phyloP scores from a whole-genome alignment of 2,888 invertebrate genomes.

The Drosophila suboccidentalis region DNA sequence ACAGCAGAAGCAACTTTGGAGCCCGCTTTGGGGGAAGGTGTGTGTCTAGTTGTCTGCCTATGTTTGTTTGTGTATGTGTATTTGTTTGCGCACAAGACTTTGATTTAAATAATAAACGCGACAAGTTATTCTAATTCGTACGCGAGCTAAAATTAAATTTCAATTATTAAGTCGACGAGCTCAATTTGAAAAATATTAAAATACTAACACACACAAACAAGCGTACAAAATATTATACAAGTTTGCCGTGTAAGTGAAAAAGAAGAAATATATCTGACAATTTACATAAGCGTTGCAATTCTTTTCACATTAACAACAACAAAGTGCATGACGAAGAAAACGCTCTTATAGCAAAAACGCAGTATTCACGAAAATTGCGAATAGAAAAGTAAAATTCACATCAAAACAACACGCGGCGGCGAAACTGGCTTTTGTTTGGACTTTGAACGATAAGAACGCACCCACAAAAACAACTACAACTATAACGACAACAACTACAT shows the following conservation, averaged over 20 bases:
- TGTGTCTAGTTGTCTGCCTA: conserved; percentile 24
- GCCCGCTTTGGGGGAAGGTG: conserved; percentile 33
- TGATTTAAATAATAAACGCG: conserved; percentile 56
- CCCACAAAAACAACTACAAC: conserved; percentile 50
- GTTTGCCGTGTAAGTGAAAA: conserved; percentile 50
- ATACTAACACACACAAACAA: conserved; percentile 1
- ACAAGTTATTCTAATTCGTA: conserved; percentile 67
- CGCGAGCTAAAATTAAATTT: conserved; percentile 49
- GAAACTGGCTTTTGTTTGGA: conserved; percentile 59
- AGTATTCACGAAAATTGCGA: conserved; percentile 28
- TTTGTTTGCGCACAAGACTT: conserved; percentile 39
- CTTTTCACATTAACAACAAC: conserved; percentile 19
- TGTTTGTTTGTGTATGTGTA: conserved; percentile 26
- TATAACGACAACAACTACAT: conserved; percentile 30
- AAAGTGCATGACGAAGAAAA: conserved; percentile 14
- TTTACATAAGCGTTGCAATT: conserved; percentile 62
- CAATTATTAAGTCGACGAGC: conserved; percentile 27
- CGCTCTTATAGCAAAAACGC: conserved; percentile 10
- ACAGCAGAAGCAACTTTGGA: conserved; percentile 51
- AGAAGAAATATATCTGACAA: conserved; percentile 17
- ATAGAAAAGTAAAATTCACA: conserved; percentile 18
- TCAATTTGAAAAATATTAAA: conserved; percentile 12
- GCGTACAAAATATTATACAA: background rate
- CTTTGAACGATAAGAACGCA: conserved; percentile 76
- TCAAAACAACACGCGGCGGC: conserved; percentile 44